phyloP scores from a whole-genome alignment of 2,888 invertebrate species.

The Lacanobia wlatinum region DNA sequence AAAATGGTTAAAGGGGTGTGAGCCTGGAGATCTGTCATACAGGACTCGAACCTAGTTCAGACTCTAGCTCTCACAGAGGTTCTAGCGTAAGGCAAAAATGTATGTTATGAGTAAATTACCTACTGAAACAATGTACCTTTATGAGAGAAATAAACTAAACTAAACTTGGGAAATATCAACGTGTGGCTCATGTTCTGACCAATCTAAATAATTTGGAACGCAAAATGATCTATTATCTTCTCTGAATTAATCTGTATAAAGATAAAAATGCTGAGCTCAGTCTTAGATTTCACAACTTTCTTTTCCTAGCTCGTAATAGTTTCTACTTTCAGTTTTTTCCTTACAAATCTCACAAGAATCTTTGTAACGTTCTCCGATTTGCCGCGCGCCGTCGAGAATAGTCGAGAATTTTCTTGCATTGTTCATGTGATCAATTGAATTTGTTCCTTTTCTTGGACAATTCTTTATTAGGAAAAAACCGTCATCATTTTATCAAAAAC shows the following conservation, averaged over 20 bases:
- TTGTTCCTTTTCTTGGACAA: slow-evolving; percentile 19
- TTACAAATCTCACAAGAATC: slow-evolving; percentile 32
- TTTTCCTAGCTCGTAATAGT: slow-evolving; percentile 16
- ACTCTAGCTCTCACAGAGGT: too few species aligned
- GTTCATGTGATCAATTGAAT: slow-evolving; percentile 50
- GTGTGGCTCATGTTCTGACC: not conserved
- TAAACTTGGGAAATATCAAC: too few species aligned
- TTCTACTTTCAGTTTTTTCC: slow-evolving; percentile 26
- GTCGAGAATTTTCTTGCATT: slow-evolving; percentile 23
- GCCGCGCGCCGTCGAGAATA: slow-evolving; percentile 2
- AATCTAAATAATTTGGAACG: not conserved
- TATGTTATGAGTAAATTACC: too few species aligned
- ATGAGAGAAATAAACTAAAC: too few species aligned
- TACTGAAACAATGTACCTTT: too few species aligned
- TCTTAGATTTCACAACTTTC: slow-evolving; percentile 14
- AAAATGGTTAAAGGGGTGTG: too few species aligned
- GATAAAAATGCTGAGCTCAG: not conserved
- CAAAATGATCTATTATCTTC: not conserved
- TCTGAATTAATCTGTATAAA: not conserved
- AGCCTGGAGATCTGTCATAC: too few species aligned
- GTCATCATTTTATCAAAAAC: not conserved
- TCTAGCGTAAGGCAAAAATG: too few species aligned
- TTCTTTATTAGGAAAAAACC: slow-evolving; percentile 12
- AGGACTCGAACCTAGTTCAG: too few species aligned
- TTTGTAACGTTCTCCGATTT: slow-evolving; percentile 27